Evolutionary conservation across 1,140 invertebrate species (phyloP).

Genomic region (Sarcophaga peregrina): DNA sequence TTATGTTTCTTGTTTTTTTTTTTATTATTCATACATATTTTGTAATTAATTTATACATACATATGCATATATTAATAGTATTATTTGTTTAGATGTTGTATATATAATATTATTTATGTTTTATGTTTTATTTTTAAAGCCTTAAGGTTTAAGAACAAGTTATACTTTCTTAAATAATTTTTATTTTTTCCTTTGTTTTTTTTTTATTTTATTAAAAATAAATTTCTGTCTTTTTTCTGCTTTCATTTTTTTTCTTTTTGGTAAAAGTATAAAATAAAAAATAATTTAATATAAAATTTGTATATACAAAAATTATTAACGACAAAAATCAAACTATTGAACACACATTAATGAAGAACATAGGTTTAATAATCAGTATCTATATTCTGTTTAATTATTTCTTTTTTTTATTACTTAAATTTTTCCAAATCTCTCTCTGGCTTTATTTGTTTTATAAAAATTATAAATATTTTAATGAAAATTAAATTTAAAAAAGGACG

Average conservation of each 20-base stretch:
- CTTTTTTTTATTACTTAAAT: no score
- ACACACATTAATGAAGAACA: slow-evolving; percentile 40
- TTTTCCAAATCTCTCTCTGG: no score
- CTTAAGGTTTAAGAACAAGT: slow-evolving; percentile 37
- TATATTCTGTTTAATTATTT: no score
- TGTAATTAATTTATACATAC: no score
- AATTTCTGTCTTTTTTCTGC: slow-evolving; percentile 5
- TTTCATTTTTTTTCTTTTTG: slow-evolving; percentile 2
- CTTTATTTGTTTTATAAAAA: no score
- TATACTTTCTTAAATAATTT: slow-evolving; percentile 39
- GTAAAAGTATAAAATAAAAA: slow-evolving; percentile 17
- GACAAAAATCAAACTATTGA: slow-evolving; percentile 13
- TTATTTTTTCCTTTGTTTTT: slow-evolving; percentile 9
- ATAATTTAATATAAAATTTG: not conserved
- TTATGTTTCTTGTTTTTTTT: no score
- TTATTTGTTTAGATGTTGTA: not conserved
- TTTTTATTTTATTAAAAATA: slow-evolving; percentile 3
- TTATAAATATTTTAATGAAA: no score
- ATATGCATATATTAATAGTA: slow-evolving; percentile 37
- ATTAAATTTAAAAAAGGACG: no score
- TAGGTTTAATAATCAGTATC: slow-evolving; percentile 4
- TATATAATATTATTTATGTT: slow-evolving; percentile 33
- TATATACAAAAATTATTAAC: not conserved
- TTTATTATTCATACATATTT: no score
- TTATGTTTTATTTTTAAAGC: slow-evolving; percentile 15